phyloP scores from a whole-genome alignment of 2,888 invertebrate species.

The Cartodere bifasciata region DNA sequence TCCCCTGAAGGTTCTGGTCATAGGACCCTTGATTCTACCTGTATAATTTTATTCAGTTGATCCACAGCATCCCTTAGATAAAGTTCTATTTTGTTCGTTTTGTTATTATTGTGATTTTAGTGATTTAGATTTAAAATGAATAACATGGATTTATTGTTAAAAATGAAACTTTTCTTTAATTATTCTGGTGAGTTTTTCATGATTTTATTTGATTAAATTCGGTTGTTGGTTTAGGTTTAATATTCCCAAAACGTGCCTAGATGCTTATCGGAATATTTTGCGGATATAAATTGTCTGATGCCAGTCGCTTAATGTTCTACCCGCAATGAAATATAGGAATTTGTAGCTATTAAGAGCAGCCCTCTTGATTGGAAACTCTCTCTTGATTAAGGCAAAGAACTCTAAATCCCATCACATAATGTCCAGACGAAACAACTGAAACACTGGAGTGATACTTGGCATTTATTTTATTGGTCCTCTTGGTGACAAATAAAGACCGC shows the following conservation, averaged over 20 bases:
- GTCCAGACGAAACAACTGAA: conserved; percentile 24
- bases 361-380: conserved; percentile 34
- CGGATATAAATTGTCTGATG: no score
- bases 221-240: no score
- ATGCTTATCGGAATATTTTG: no score
- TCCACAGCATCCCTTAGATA: conserved; percentile 19
- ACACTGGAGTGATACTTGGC: conserved; percentile 28
- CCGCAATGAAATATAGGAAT: conserved; percentile 17
- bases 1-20: conserved; percentile 15
- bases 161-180: conserved; percentile 25
- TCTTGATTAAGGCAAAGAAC: conserved; percentile 28
- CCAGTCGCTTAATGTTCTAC: no score
- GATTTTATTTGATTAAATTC: no score
- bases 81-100: conserved; percentile 3
- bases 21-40: conserved; percentile 22
- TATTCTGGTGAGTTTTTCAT: conserved; percentile 25
- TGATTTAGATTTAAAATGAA: conserved; percentile 7
- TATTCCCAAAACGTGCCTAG: no score
- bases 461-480: conserved; percentile 37
- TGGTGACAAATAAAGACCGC: conserved; percentile 36
- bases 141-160: conserved; percentile 22
- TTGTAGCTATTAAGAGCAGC: conserved; percentile 27
- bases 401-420: conserved; percentile 28
- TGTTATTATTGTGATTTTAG: conserved; percentile 6
- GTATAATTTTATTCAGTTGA: conserved; percentile 18